Evolutionary conservation across 2,797 vertebrate genomes (phyloP), one percentile per base, ranked within the genome.

Genomic region (Toxotes lorentzi): DNA sequence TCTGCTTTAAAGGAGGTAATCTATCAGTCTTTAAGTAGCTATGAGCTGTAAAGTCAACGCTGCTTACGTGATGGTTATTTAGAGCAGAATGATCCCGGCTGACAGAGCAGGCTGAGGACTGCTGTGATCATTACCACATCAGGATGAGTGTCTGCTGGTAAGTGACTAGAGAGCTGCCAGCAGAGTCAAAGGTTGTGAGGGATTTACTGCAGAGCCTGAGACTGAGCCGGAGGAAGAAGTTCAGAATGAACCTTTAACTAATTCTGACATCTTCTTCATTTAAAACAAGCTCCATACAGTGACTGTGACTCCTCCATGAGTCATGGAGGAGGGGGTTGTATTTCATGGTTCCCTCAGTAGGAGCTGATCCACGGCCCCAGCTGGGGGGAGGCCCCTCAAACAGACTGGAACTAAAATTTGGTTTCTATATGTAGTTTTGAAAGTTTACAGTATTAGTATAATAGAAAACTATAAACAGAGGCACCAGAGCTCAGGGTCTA

Each of bases 111-210:
- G 56, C 21, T 10, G n/a, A n/a, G 47, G 47, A n/a, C 47, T 8
- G 17, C 47, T 67, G 48, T 24, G 45, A 76, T 61, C 56, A 60
- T 60, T 35, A 58, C 4, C 38, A 60, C 73, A 76, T 76, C 47
- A 54, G 65, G 38, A 68, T 5, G 35, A 56, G 32, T 48, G 41
- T 70, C 14, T 41, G 63, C 21, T 54, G 24, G 40, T 69, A 30
- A 23, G 35, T 45, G 50, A 50, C 48, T 23, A n/a, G 48, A 50
- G 48, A 48, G 7, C 47, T 10, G 47, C 47, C 47, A n/a, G 47
- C 21, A 4, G 47, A 9, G 21, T 48, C 21, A n/a, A 8, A 48
- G 47, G 9, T 16, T 1, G 41, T 3, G 19, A 7, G 45, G n/a
- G 47, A 48, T 48, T 48, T 48, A 48, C 47, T 9, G 16, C 47